Conservation (phyloP, 2,113 vertebrate species). For the Siphamia tubifer region DNA sequence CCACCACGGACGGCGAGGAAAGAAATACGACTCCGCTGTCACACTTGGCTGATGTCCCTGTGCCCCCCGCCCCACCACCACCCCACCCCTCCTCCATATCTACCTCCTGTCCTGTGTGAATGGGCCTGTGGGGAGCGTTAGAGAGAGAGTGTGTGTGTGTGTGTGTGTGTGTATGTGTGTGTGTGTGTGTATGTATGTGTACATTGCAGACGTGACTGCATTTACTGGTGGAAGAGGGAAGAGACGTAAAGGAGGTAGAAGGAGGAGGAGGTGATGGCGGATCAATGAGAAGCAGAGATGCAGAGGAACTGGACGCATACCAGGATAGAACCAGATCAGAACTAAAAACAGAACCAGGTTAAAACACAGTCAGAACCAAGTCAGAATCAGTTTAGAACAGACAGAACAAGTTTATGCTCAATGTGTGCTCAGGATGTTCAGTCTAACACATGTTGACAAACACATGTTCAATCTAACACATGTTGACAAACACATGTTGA, state of each 20-base stretch:
- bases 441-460: too few relatives aligned
- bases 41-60: slow-evolving; percentile 78
- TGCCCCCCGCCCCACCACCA: slow-evolving; percentile 34
- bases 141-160: too few relatives aligned
- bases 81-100: slow-evolving; percentile 41
- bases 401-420: too few relatives aligned
- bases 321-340: too few relatives aligned
- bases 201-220: slow-evolving; percentile 13
- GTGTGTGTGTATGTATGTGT: background rate
- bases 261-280: slow-evolving; percentile 8
- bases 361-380: too few relatives aligned
- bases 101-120: slow-evolving; percentile 50
- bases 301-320: too few relatives aligned
- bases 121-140: slow-evolving; percentile 43
- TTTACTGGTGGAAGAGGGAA: slow-evolving; percentile 16
- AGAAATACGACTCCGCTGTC: slow-evolving; percentile 80
- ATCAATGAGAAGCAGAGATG: slow-evolving; percentile 18
- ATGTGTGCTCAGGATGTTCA: too few relatives aligned
- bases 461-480: slow-evolving; percentile 5
- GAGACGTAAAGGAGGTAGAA: background rate
- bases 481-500: too few relatives aligned
- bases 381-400: too few relatives aligned
- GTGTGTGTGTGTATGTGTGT: too few relatives aligned
- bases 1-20: slow-evolving; percentile 51
- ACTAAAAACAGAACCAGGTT: slow-evolving; percentile 27